Percentiles rank a stretch among this genome's conserved stretches.
These are phyloP conservation scores for Lordiphosa fenestrarum DNA, from an alignment of 2,888 invertebrate species.

Conservation along the genomic window DNA sequence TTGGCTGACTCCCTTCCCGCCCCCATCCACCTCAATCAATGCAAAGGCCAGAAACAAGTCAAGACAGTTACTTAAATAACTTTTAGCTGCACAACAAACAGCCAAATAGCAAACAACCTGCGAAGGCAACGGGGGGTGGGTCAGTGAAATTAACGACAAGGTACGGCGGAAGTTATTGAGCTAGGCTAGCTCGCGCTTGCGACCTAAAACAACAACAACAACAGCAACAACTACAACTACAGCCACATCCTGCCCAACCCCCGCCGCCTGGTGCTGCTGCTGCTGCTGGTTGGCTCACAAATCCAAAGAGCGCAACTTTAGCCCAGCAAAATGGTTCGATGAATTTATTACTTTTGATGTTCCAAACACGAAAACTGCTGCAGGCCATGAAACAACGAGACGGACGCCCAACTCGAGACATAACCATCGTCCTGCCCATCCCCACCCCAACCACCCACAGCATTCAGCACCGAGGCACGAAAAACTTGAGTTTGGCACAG, in stretches of 20 bases:
- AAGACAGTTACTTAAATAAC: constrained; percentile 63
- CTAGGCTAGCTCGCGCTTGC: constrained; percentile 34
- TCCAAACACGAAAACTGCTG: constrained; percentile 71
- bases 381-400: constrained; percentile 67
- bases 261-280: background rate
- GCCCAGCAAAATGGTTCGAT: constrained; percentile 70
- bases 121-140: constrained; percentile 2
- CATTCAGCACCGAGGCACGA: background rate
- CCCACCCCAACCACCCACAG: background rate
- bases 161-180: constrained; percentile 72
- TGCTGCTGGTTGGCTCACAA: too few species aligned
- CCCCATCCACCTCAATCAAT: constrained; percentile 49
- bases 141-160: background rate
- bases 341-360: constrained; percentile 77
- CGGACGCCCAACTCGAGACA: constrained; percentile 13
- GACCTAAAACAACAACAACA: constrained; percentile 53
- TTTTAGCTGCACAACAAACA: constrained; percentile 34
- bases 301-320: constrained; percentile 40
- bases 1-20: too few species aligned
- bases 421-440: background rate
- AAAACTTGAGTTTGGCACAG: constrained; percentile 32
- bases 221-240: constrained; percentile 5
- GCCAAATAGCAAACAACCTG: constrained; percentile 39
- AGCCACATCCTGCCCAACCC: constrained; percentile 36
- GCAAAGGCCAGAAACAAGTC: constrained; percentile 52